Conservation (phyloP, 1,140 invertebrate species). For the Asobara japonica region DNA sequence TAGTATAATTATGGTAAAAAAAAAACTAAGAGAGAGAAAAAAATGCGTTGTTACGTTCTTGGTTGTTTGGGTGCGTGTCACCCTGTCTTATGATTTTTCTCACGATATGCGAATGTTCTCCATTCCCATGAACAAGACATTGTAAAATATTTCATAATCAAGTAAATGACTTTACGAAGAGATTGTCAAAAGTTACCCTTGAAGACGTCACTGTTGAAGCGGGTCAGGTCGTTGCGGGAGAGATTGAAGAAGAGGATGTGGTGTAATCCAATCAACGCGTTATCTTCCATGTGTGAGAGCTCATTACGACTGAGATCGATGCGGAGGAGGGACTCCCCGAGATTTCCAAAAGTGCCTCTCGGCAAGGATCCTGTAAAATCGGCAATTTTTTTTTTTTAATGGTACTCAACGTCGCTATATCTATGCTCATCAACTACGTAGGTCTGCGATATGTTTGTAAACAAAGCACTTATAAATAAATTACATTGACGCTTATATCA, state of each 20-base stretch:
- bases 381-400: conserved; percentile 2
- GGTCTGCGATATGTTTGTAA: no score
- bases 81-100: neutral
- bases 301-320: conserved; percentile 83
- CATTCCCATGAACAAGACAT: neutral
- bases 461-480: no score
- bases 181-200: conserved; percentile 64
- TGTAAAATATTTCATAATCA: neutral
- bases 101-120: neutral
- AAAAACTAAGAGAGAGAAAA: neutral
- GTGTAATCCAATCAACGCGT: conserved; percentile 75
- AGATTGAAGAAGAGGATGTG: conserved; percentile 77
- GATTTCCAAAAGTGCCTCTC: conserved; percentile 73
- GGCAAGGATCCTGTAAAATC: conserved; percentile 72
- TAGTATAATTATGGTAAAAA: neutral
- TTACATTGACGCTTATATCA: no score
- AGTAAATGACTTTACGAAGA: neutral
- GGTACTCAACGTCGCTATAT: no score
- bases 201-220: conserved; percentile 85
- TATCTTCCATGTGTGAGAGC: conserved; percentile 77
- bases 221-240: conserved; percentile 77
- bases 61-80: neutral
- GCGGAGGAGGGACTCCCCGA: conserved; percentile 70
- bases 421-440: no score
- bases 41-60: neutral